Percentiles rank a stretch among this genome's conserved stretches.
These are phyloP conservation scores for Andricus quercusramuli DNA, from an alignment of 2,888 invertebrate species.

Conservation along the genomic window DNA sequence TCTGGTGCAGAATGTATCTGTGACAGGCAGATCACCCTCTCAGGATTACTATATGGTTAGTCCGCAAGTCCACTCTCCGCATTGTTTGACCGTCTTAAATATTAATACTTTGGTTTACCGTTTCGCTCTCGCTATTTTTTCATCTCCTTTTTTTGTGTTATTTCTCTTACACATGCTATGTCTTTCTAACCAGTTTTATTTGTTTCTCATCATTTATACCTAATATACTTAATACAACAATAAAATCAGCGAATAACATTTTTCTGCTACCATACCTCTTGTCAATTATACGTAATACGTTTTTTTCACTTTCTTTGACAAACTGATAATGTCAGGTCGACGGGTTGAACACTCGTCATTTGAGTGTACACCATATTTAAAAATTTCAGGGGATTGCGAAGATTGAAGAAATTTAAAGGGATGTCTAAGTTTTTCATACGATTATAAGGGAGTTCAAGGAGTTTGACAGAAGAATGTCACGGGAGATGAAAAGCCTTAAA, in stretches of 20 bases:
- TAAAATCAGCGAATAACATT: neutral
- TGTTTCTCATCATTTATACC: slow-evolving; percentile 46
- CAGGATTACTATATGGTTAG: slow-evolving; percentile 79
- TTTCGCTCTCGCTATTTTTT: slow-evolving; percentile 60
- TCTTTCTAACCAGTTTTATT: slow-evolving; percentile 43
- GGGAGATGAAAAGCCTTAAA: too few species aligned
- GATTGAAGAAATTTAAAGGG: too few species aligned
- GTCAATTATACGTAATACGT: neutral
- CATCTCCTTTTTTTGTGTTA: slow-evolving; percentile 51
- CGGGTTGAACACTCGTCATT: too few species aligned
- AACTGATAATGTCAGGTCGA: too few species aligned
- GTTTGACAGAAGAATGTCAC: too few species aligned
- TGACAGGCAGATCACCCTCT: slow-evolving; percentile 79
- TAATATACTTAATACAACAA: slow-evolving; percentile 29
- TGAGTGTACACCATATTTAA: too few species aligned
- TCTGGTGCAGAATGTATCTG: slow-evolving; percentile 79
- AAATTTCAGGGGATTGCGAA: too few species aligned
- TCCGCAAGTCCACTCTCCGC: slow-evolving; percentile 78
- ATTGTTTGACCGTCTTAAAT: slow-evolving; percentile 78
- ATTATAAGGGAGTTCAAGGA: too few species aligned
- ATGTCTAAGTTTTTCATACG: too few species aligned
- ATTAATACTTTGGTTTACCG: slow-evolving; percentile 74
- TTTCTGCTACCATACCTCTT: neutral
- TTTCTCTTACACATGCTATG: slow-evolving; percentile 47
- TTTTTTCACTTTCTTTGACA: too few species aligned